A percentile compares a stretch with the other conserved stretches of the same genome.
Evolutionary conservation across 2,888 invertebrate genomes (phyloP).

Genomic region (Mythimna albipuncta): DNA sequence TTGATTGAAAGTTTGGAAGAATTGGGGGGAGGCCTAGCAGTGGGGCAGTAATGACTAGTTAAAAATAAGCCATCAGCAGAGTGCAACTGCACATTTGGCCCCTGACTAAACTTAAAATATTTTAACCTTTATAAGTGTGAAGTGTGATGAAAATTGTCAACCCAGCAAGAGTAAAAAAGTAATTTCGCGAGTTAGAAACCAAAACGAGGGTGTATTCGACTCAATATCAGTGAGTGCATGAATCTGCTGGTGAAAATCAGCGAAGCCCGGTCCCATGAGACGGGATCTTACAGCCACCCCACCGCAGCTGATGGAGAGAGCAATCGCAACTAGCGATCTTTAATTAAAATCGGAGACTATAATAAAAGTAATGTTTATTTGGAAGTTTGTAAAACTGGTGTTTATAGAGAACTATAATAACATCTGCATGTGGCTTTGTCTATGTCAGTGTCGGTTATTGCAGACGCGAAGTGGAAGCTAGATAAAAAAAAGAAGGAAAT

Average conservation of each 20-base stretch:
- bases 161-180: conserved; percentile 7
- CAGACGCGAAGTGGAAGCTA: too few species aligned
- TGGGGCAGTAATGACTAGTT: too few species aligned
- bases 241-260: conserved; percentile 67
- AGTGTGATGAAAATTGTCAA: not conserved
- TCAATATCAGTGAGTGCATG: conserved; percentile 58
- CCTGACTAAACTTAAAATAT: too few species aligned
- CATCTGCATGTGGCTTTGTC: too few species aligned
- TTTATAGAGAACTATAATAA: not conserved
- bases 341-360: conserved; percentile 68
- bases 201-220: conserved; percentile 15
- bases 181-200: not conserved
- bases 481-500: too few species aligned
- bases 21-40: too few species aligned
- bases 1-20: too few species aligned
- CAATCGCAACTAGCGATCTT: conserved; percentile 66
- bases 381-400: conserved; percentile 7
- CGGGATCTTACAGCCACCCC: conserved; percentile 59
- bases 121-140: too few species aligned
- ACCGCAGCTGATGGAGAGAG: conserved; percentile 56
- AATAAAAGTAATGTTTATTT: conserved; percentile 43
- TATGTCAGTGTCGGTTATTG: too few species aligned
- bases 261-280: conserved; percentile 68
- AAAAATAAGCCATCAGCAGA: too few species aligned
- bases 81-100: too few species aligned